Evolutionary conservation across 2,797 vertebrate species (phyloP).

Genomic region (Coccyzus lansbergi): DNA sequence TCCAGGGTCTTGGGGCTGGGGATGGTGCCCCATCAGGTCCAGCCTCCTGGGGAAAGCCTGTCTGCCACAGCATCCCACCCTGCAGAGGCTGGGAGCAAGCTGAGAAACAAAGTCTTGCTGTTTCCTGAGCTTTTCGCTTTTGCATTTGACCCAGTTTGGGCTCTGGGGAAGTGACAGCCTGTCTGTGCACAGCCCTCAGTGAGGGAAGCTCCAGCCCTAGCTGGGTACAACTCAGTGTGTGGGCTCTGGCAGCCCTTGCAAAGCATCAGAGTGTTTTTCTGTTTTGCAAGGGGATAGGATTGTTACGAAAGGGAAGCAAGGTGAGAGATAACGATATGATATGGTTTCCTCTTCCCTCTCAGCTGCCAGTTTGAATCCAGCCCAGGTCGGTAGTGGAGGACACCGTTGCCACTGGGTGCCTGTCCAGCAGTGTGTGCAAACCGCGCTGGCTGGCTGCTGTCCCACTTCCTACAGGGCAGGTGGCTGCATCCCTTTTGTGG

Average conservation of each 20-base stretch:
- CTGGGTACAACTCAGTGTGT: background rate
- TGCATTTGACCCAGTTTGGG: constrained; percentile 21
- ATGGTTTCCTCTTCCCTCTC: constrained; percentile 62
- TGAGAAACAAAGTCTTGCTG: background rate
- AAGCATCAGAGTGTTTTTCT: constrained; percentile 16
- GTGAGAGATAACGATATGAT: constrained; percentile 55
- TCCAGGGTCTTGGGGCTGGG: background rate
- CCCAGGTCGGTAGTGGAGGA: constrained; percentile 37
- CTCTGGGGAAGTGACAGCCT: background rate
- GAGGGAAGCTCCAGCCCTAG: background rate
- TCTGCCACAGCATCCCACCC: background rate
- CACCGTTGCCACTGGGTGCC: background rate
- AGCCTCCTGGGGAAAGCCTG: background rate
- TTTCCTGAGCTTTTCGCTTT: constrained; percentile 11
- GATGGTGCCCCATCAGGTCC: background rate
- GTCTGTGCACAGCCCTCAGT: fast-evolving
- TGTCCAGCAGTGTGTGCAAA: background rate
- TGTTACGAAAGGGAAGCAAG: constrained; percentile 45
- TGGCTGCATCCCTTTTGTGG: background rate
- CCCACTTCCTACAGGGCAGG: constrained; percentile 51
- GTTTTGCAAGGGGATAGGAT: constrained; percentile 15
- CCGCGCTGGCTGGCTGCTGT: background rate
- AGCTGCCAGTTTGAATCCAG: constrained; percentile 52
- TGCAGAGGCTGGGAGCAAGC: background rate
- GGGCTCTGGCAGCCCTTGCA: background rate